Conservation (phyloP, 1,140 invertebrate species). For the Halotydeus destructor region DNA sequence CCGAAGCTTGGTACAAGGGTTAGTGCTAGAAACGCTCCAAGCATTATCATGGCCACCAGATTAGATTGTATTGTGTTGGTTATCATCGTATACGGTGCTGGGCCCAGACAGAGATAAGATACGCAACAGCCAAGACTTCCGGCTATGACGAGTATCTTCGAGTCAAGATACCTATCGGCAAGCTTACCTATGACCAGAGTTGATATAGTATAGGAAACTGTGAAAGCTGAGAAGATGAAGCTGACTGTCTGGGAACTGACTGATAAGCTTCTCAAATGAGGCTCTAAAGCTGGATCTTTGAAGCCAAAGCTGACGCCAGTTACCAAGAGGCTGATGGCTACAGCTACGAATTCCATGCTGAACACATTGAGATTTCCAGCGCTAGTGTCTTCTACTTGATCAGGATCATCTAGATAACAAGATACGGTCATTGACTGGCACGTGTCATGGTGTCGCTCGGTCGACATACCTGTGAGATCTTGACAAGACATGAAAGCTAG, state of each 20-base stretch:
- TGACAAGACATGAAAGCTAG: no score
- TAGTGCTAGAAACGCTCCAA: slow-evolving; percentile 44
- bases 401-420: background rate
- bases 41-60: slow-evolving; percentile 35
- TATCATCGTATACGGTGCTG: no score
- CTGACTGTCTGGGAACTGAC: slow-evolving; percentile 28
- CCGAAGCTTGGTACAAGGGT: slow-evolving; percentile 44
- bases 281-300: slow-evolving; percentile 50
- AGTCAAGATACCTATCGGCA: slow-evolving; percentile 33
- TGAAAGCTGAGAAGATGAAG: slow-evolving; percentile 45
- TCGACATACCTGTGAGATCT: no score
- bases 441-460: background rate
- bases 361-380: slow-evolving; percentile 36
- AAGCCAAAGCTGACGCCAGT: slow-evolving; percentile 45
- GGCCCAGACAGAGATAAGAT: slow-evolving; percentile 36
- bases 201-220: slow-evolving; percentile 44
- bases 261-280: slow-evolving; percentile 34
- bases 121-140: slow-evolving; percentile 44
- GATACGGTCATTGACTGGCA: background rate
- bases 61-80: slow-evolving; percentile 40
- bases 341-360: slow-evolving; percentile 40
- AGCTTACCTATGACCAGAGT: slow-evolving; percentile 50
- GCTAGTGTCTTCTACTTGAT: slow-evolving; percentile 25
- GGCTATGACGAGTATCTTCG: slow-evolving; percentile 35
- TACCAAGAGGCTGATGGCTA: no score